A percentile compares a stretch with the other conserved stretches of the same genome.
phyloP scores from a whole-genome alignment of 1,140 invertebrate species.

The Tyrophagus putrescentiae region DNA sequence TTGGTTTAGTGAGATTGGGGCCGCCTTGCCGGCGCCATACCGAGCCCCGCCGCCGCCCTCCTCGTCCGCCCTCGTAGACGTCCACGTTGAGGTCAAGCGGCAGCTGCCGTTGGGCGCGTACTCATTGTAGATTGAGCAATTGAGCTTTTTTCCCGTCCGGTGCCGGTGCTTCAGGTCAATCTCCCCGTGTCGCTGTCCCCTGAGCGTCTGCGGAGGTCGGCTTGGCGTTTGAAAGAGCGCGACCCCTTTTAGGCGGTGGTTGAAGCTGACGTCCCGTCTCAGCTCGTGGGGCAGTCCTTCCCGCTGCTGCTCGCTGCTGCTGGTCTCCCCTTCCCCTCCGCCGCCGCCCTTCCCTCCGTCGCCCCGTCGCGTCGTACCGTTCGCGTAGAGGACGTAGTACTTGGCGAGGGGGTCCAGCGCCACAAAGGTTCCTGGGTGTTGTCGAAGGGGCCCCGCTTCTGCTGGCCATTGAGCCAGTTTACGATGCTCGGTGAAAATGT shows the following conservation, averaged over 20 bases:
- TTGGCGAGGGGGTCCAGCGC: constrained; percentile 34
- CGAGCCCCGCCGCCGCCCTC: not conserved
- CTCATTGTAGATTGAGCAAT: constrained; percentile 33
- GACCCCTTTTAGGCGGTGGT: constrained; percentile 17
- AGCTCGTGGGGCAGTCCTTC: not conserved
- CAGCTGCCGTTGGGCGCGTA: constrained; percentile 29
- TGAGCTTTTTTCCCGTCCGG: constrained; percentile 32
- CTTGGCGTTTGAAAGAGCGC: constrained; percentile 25
- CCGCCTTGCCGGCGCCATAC: not conserved
- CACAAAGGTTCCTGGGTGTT: constrained; percentile 37
- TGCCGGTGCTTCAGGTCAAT: constrained; percentile 29
- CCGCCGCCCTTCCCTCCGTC: too few relatives aligned
- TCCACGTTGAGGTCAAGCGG: constrained; percentile 15
- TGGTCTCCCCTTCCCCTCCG: too few relatives aligned
- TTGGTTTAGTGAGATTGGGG: too few relatives aligned
- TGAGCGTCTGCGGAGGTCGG: constrained; percentile 25
- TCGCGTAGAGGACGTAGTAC: constrained; percentile 26
- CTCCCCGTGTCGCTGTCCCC: constrained; percentile 14
- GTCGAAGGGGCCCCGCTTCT: constrained; percentile 32
- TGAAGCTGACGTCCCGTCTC: constrained; percentile 23
- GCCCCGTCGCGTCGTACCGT: too few relatives aligned
- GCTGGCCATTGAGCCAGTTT: constrained; percentile 32
- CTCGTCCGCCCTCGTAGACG: constrained; percentile 16
- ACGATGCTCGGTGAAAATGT: constrained; percentile 28
- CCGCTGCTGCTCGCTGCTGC: constrained; percentile 27